Percentiles rank a stretch among this genome's conserved stretches.
Evolutionary conservation across 2,888 invertebrate species (phyloP).

Genomic region (Eupithecia exiguata): DNA sequence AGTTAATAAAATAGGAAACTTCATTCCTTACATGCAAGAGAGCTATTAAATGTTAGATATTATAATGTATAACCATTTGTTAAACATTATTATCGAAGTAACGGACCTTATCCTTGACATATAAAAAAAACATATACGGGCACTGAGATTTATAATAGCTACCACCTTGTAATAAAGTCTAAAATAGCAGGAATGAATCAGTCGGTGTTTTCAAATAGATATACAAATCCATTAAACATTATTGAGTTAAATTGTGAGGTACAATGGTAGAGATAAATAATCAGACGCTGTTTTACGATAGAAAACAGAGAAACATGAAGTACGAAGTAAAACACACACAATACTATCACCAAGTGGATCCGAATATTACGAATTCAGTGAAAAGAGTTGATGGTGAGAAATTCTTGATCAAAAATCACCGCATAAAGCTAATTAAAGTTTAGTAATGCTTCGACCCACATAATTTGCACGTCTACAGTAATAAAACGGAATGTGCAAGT

Average conservation of each 20-base stretch:
- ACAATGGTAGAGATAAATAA: conserved; percentile 39
- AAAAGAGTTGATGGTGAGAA: neutral
- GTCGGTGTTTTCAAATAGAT: conserved; percentile 24
- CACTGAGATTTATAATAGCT: conserved; percentile 33
- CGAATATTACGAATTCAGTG: neutral
- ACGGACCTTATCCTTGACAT: conserved; percentile 50
- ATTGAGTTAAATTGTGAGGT: conserved; percentile 42
- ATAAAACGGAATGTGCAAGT: conserved; percentile 49
- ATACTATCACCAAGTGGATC: neutral
- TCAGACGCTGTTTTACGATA: conserved; percentile 41
- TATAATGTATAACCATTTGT: conserved; percentile 29
- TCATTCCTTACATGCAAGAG: conserved; percentile 51
- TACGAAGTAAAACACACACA: neutral
- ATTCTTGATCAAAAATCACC: conserved; percentile 42
- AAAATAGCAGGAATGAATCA: conserved; percentile 33
- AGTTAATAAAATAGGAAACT: conserved; percentile 32
- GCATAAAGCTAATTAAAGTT: conserved; percentile 53
- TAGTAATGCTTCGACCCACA: conserved; percentile 48
- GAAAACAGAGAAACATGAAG: conserved; percentile 9
- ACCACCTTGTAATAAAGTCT: conserved; percentile 35
- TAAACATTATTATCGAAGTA: conserved; percentile 47
- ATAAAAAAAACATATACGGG: conserved; percentile 52
- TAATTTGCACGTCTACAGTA: conserved; percentile 48
- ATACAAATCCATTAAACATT: conserved; percentile 27
- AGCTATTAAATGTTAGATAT: conserved; percentile 45